Evolutionary conservation across 1,140 invertebrate species (phyloP), one percentile per base, ranked within the genome.

Genomic region (Hylaeus anthracinus): DNA sequence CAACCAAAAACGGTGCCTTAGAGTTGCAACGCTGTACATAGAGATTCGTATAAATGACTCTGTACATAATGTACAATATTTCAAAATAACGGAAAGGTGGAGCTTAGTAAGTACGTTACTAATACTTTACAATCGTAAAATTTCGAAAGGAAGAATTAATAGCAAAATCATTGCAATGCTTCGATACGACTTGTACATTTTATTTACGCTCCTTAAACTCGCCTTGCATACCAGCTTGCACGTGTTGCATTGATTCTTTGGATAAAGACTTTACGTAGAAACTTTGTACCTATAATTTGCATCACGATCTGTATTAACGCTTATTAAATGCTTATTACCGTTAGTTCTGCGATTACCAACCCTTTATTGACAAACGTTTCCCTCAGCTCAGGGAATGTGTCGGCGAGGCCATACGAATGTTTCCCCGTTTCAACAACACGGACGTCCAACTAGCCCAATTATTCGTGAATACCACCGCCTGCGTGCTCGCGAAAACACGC

Each of bases 401-500:
- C 5, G 58, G 43, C 9, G 91, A 92, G 45, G 89, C 90, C 9
- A 39, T 83, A 67, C 69, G 64, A 64, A 73, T 88, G 58, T 86
- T 88, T 15, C 80, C 90, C 1, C 79, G 45, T 76, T 85, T 90
- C 70, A 81, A 69, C 48, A 43, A n/a, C 4, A 88, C 87, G 48
- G 85, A 86, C 45, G 55, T 67, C 1, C 64, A 87, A 51, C 84
- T 92, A 37, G 76, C 88, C n/a, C 86, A 91, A 81, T 75, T 92
- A 5, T 90, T 89, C 73, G 84, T 92, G 43, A 92, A 92, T 69
- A 90, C 90, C 12, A 91, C 88, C 3, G 90, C 90, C 4, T 92
- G 91, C 65, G 85, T 92, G 45, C 66, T 92, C 12, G 91, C 91
- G n/a, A 92, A 91, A 69, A 91, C 88, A 1, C 89, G 91, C 15